Evolutionary conservation across 2,888 invertebrate genomes (phyloP).

Genomic region (Caenorhabditis japonica): DNA sequence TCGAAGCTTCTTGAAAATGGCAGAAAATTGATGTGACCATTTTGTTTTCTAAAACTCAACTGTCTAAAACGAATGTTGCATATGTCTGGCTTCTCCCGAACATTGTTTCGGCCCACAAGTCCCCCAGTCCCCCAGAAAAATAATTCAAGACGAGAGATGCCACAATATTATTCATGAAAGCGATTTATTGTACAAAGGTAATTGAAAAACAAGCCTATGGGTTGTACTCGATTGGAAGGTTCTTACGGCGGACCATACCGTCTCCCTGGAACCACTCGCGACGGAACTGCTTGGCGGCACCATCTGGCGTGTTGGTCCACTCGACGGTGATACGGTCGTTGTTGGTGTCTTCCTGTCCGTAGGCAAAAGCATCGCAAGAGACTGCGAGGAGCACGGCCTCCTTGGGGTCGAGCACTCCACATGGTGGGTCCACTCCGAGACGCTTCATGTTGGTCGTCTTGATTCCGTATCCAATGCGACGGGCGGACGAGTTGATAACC

Average conservation of each 20-base stretch:
- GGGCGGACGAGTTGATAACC: constrained; percentile 59
- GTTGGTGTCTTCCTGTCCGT: constrained; percentile 65
- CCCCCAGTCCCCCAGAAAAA: too few relatives aligned
- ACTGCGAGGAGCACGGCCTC: constrained; percentile 69
- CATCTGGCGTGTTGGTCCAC: constrained; percentile 68
- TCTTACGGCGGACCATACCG: constrained; percentile 67
- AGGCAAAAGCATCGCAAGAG: constrained; percentile 72
- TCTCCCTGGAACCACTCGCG: constrained; percentile 71
- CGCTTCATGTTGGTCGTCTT: constrained; percentile 74
- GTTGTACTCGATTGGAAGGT: constrained; percentile 59
- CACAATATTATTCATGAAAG: too few relatives aligned
- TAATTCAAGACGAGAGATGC: too few relatives aligned
- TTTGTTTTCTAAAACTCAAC: too few relatives aligned
- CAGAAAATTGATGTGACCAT: too few relatives aligned
- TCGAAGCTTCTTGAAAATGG: too few relatives aligned
- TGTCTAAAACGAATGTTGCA: too few relatives aligned
- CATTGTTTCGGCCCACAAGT: too few relatives aligned
- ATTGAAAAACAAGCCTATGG: too few relatives aligned
- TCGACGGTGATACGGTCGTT: constrained; percentile 71
- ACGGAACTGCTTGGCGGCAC: constrained; percentile 66
- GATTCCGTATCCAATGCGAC: constrained; percentile 72
- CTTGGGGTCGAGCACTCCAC: constrained; percentile 73
- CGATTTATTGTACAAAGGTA: too few relatives aligned
- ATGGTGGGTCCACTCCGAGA: constrained; percentile 69
- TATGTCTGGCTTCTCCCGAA: too few relatives aligned